A percentile compares a stretch with the other conserved stretches of the same genome.
phyloP scores from a whole-genome alignment of 2,888 invertebrate species.

The Nezara viridula region DNA sequence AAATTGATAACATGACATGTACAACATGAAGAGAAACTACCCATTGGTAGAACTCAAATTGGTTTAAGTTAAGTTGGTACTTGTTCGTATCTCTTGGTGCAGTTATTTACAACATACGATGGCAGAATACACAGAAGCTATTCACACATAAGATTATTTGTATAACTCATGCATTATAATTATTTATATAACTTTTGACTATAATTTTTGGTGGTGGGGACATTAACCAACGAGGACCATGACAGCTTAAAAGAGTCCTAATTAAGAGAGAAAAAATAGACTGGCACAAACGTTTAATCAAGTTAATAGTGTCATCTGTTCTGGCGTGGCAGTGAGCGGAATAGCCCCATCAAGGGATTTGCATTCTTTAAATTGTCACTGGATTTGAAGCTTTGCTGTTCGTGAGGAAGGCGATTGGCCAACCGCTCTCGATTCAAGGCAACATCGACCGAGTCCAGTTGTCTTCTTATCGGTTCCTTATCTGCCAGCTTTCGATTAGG shows the following conservation, averaged over 20 bases:
- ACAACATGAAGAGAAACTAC: no score
- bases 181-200: neutral
- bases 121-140: no score
- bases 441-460: neutral
- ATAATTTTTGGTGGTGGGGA: neutral
- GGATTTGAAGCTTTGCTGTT: neutral
- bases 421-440: neutral
- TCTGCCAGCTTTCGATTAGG: neutral
- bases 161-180: neutral
- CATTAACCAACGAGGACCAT: neutral
- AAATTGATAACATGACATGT: no score
- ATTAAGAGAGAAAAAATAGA: neutral
- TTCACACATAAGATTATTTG: neutral
- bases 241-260: neutral
- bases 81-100: no score
- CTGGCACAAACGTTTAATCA: neutral
- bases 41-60: no score
- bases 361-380: neutral
- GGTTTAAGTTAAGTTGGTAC: no score
- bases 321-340: neutral
- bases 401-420: neutral
- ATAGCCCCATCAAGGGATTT: conserved; percentile 5
- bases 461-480: neutral
- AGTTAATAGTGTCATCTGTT: neutral
- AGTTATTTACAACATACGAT: no score